Evolutionary conservation across 2,797 vertebrate species (phyloP).

Genomic region (Lophius americanus): DNA sequence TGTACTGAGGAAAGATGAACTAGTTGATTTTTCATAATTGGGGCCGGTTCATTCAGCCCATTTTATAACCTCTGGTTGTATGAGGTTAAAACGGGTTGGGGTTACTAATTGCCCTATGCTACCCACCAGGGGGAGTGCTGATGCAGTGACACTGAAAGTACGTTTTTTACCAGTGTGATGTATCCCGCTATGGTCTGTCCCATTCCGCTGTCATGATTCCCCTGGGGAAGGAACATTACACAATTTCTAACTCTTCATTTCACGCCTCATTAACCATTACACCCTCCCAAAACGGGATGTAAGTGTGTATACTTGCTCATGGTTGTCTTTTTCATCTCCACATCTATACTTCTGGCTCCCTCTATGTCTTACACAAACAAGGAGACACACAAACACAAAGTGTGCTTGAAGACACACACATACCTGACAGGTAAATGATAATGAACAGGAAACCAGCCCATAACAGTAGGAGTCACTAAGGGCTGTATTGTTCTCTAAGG

Average conservation of each 20-base stretch:
- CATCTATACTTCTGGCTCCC: slow-evolving; percentile 20
- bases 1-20: too few relatives aligned
- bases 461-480: slow-evolving; percentile 44
- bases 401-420: slow-evolving; percentile 13
- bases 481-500: slow-evolving; percentile 61
- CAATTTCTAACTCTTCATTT: slow-evolving; percentile 78
- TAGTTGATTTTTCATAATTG: too few relatives aligned
- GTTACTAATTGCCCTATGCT: neutral
- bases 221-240: slow-evolving; percentile 72
- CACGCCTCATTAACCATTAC: slow-evolving; percentile 77
- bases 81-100: neutral
- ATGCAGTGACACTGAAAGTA: slow-evolving; percentile 39
- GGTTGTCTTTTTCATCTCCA: slow-evolving; percentile 32
- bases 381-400: slow-evolving; percentile 13
- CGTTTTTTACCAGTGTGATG: slow-evolving; percentile 59
- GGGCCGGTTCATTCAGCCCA: too few relatives aligned
- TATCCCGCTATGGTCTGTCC: slow-evolving; percentile 60
- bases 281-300: slow-evolving; percentile 67
- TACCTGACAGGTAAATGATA: slow-evolving; percentile 46
- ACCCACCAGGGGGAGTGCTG: slow-evolving; percentile 37
- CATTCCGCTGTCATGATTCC: slow-evolving; percentile 57
- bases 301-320: slow-evolving; percentile 23
- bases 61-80: too few relatives aligned
- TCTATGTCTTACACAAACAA: slow-evolving; percentile 9
- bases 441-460: slow-evolving; percentile 33